Conservation (phyloP, 2,797 vertebrate genomes). For the Glossophaga mutica region DNA sequence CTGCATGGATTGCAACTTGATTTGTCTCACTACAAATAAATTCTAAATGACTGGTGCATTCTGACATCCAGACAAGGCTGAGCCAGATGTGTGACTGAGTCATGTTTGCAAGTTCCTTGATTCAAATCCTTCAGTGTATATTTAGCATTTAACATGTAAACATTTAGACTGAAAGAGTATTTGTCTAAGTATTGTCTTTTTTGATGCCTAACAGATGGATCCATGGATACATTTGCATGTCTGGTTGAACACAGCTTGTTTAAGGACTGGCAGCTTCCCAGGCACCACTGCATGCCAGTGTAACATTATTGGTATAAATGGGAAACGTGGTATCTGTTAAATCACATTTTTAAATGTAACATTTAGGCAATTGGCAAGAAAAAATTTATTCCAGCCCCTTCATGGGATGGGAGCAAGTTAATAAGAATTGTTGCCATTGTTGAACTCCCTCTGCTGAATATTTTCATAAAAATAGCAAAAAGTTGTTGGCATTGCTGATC, state of each 20-base stretch:
- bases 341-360: neutral
- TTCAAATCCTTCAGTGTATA: neutral
- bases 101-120: conserved; percentile 17
- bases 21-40: conserved; percentile 59
- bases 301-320: neutral
- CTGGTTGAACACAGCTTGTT: neutral
- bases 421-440: neutral
- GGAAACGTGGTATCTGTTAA: neutral
- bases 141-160: conserved; percentile 39
- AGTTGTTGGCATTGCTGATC: neutral
- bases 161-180: neutral
- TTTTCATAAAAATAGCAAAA: neutral
- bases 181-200: neutral
- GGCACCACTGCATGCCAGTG: neutral
- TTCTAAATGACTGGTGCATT: conserved; percentile 18
- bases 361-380: neutral
- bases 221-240: neutral
- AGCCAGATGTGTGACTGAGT: conserved; percentile 31
- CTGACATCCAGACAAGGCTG: neutral
- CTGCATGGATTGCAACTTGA: neutral
- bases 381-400: neutral
- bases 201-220: neutral
- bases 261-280: neutral
- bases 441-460: neutral
- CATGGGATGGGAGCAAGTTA: neutral